Percentiles rank a stretch among this genome's conserved stretches.
These are phyloP conservation scores for Eugnorisma glareosa DNA, from an alignment of 2,888 invertebrate species.

Conservation along the genomic window DNA sequence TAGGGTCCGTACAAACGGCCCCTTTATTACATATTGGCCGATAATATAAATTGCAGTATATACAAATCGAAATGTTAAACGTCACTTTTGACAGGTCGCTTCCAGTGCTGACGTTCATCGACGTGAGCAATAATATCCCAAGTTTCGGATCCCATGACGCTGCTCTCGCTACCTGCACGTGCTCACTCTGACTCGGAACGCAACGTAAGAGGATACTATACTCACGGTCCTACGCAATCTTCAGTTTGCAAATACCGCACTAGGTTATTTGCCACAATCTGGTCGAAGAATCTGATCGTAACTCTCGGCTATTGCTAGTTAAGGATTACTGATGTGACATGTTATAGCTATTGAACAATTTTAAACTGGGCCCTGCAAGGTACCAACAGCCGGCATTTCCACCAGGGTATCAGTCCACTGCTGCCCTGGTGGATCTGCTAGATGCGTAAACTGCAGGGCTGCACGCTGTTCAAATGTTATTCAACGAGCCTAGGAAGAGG, in stretches of 20 bases:
- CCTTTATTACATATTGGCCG: too few relatives aligned
- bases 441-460: neutral
- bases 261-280: neutral
- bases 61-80: too few relatives aligned
- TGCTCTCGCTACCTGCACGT: neutral
- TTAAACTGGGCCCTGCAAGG: neutral
- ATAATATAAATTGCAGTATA: too few relatives aligned
- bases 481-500: neutral
- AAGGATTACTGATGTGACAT: slow-evolving; percentile 10
- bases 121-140: neutral
- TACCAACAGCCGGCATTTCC: neutral
- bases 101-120: neutral
- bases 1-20: too few relatives aligned
- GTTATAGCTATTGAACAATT: too few relatives aligned
- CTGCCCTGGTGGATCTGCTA: neutral
- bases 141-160: neutral
- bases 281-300: too few relatives aligned
- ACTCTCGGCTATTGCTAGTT: slow-evolving; percentile 10
- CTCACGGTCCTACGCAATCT: neutral
- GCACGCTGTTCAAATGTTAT: neutral
- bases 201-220: neutral
- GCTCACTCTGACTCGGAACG: neutral
- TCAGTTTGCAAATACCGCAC: neutral
- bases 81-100: too few relatives aligned
- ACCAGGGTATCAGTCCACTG: neutral